Evolutionary conservation across 2,797 vertebrate species (phyloP).

Genomic region (Avahi laniger): DNA sequence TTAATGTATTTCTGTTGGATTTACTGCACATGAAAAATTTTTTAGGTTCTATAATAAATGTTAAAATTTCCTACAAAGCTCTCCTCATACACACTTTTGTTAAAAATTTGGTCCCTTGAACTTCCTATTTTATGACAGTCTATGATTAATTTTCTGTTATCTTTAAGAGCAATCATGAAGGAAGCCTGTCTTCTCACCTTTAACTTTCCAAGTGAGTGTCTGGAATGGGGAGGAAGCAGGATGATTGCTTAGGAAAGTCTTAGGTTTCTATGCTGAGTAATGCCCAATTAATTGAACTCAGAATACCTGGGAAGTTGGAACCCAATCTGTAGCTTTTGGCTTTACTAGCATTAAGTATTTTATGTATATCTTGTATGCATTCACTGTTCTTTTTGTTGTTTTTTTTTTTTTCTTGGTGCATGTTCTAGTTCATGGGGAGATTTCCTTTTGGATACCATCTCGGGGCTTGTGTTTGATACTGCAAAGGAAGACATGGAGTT

Average conservation of each 20-base stretch:
- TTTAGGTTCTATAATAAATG: not conserved
- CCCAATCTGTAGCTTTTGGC: not conserved
- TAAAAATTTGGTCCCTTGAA: not conserved
- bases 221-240: not conserved
- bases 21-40: not conserved
- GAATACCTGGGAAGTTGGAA: not conserved
- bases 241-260: not conserved
- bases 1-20: not conserved
- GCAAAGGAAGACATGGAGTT: conserved; percentile 86
- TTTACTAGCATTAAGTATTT: not conserved
- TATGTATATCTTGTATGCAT: not conserved
- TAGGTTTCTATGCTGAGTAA: not conserved
- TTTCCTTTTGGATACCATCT: conserved; percentile 90
- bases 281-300: not conserved
- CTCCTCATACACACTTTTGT: not conserved
- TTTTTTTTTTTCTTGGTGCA: not conserved
- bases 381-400: not conserved
- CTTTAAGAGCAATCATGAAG: not conserved
- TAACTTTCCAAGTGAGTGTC: not conserved
- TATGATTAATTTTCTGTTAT: not conserved
- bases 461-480: conserved; percentile 88
- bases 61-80: conserved; percentile 15
- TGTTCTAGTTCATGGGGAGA: conserved; percentile 92
- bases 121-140: not conserved
- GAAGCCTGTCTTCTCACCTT: not conserved